Conservation (phyloP, 2,113 vertebrate species). For the Eretmochelys imbricata region DNA sequence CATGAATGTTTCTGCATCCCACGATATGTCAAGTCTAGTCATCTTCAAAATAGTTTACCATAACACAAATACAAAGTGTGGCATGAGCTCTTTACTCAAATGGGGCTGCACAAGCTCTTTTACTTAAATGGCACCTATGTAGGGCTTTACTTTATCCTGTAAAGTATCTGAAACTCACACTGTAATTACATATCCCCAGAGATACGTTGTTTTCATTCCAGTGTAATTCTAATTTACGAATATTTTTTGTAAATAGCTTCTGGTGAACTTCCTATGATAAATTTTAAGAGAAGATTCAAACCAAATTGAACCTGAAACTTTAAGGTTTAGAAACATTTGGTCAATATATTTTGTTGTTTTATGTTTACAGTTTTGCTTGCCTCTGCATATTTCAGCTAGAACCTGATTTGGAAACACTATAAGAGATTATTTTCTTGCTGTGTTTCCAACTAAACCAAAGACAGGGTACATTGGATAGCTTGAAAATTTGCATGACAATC, state of each 20-base stretch:
- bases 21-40: not conserved
- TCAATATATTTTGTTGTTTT: not conserved
- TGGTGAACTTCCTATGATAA: not conserved
- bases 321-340: not conserved
- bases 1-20: not conserved
- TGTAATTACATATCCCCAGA: not conserved
- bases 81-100: not conserved
- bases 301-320: not conserved
- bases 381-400: not conserved
- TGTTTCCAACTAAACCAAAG: not conserved
- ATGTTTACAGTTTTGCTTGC: not conserved
- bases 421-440: not conserved
- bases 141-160: not conserved
- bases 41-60: not conserved
- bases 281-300: not conserved
- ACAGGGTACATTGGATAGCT: not conserved
- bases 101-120: not conserved
- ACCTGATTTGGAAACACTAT: not conserved
- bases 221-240: not conserved
- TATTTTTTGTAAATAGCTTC: not conserved
- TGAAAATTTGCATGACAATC: rapidly evolving
- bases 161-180: not conserved
- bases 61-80: not conserved
- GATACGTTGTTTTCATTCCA: not conserved
- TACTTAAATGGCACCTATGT: not conserved